Evolutionary conservation across 2,113 vertebrate genomes (phyloP), one percentile per base, ranked within the genome.

Genomic region (Fregata magnificens): DNA sequence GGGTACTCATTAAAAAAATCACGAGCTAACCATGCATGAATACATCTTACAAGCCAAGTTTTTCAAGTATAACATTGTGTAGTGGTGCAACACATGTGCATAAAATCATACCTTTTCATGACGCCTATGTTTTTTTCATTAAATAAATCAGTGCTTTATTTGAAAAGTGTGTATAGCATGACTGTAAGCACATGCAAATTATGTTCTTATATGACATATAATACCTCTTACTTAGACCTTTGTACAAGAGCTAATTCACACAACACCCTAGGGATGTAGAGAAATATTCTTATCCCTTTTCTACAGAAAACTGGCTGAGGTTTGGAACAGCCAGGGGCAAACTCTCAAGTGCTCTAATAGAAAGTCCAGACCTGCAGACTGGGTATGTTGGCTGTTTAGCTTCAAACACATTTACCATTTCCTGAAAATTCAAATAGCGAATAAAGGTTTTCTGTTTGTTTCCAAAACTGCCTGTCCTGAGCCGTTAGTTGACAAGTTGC

Each of bases 51-150:
- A 73, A 84, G 17, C 32, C 29, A 55, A 59, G 9, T 31, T 69
- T 88, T 83, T 40, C 2, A 88, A 95, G 31, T 56, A 32, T 28
- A 77, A 36, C 4, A 8, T 16, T 52, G 26, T 86, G 36, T 38
- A 86, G 70, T 73, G 55, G 42, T 81, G 45, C 17, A 88, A 52
- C 22, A 86, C 2, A 49, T 24, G 3, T 67, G 44, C 71, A 69
- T 73, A 28, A 92, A 93, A 61, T 72, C 20, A n/a, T 9, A 36
- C 11, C 8, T n/a, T 19, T 82, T 86, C 44, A 36, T 50, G 20
- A 38, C 0, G 1, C 18, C 31, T 25, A 16, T 0, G 0, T 7
- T 44, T 82, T 36, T 90, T 44, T 34, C 49, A 73, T 86, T 50
- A 73, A 63, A 49, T 58, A 72, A 58, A 77, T 81, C 20, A 63